Conservation (phyloP, 2,888 invertebrate genomes). For the Hirtodrosophila alboralis region DNA sequence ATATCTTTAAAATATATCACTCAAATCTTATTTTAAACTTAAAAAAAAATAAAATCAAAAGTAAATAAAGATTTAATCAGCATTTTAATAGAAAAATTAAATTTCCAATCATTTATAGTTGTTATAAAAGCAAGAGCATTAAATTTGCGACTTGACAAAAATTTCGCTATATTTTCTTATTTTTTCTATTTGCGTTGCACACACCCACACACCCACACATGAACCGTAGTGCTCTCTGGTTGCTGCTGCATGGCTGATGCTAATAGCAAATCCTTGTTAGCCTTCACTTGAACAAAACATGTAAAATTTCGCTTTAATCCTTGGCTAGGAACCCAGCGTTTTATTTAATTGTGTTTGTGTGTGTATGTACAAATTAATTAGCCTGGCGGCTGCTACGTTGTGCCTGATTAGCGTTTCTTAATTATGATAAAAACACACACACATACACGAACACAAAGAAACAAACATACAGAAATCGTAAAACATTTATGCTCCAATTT, state of each 20-base stretch:
- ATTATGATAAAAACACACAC: constrained; percentile 41
- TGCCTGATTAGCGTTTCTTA: constrained; percentile 57
- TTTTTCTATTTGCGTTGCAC: constrained; percentile 46
- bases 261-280: constrained; percentile 80
- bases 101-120: no score
- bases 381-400: constrained; percentile 35
- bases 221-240: constrained; percentile 11
- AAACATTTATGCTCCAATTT: constrained; percentile 70
- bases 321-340: constrained; percentile 31
- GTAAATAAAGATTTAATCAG: no score
- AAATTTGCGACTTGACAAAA: no score
- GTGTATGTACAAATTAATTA: constrained; percentile 50
- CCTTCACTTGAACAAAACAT: constrained; percentile 71
- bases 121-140: no score
- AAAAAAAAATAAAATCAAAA: no score
- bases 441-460: constrained; percentile 4
- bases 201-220: constrained; percentile 9
- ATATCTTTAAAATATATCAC: no score
- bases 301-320: constrained; percentile 70
- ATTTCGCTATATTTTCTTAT: background rate
- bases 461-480: constrained; percentile 20
- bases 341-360: constrained; percentile 36
- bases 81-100: no score
- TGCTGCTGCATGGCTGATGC: constrained; percentile 50
- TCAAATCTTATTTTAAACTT: no score